Percentiles rank a stretch among this genome's conserved stretches.
Conservation (phyloP, 2,888 invertebrate genomes). For the Eupsilia transversa region DNA sequence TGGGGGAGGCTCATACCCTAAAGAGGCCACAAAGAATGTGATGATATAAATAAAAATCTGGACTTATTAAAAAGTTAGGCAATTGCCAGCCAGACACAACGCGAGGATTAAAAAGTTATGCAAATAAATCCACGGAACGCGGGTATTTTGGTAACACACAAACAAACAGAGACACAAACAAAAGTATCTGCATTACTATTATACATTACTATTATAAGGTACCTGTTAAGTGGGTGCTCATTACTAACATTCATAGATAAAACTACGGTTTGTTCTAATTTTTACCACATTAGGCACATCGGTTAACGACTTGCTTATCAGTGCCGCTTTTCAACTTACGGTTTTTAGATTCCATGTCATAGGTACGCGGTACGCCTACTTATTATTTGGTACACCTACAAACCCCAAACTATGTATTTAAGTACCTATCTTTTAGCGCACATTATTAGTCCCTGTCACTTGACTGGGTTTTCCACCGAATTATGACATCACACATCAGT, state of each 20-base stretch:
- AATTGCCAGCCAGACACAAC: too few species aligned
- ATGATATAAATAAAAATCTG: too few species aligned
- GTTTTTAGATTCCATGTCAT: conserved; percentile 12
- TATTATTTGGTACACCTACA: conserved; percentile 18
- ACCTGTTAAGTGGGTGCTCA: conserved; percentile 1
- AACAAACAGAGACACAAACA: not conserved
- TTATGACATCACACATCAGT: conserved; percentile 39
- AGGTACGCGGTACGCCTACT: not conserved
- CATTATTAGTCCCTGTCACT: too few species aligned
- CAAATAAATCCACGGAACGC: too few species aligned
- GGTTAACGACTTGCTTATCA: conserved; percentile 23
- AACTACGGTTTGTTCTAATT: conserved; percentile 13
- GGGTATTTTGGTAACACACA: too few species aligned
- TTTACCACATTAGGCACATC: conserved; percentile 30
- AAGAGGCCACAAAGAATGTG: too few species aligned
- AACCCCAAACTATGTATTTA: conserved; percentile 29
- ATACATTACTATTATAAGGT: too few species aligned
- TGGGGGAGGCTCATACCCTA: too few species aligned
- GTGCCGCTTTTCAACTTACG: conserved; percentile 7
- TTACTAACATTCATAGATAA: conserved; percentile 44
- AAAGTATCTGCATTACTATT: not conserved
- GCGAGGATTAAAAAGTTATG: too few species aligned
- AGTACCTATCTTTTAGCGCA: not conserved
- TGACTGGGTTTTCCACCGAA: conserved; percentile 21
- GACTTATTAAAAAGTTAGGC: too few species aligned